Evolutionary conservation across 2,888 invertebrate species (phyloP), one percentile per base, ranked within the genome.

Genomic region (Agonopterix alstromeriana): DNA sequence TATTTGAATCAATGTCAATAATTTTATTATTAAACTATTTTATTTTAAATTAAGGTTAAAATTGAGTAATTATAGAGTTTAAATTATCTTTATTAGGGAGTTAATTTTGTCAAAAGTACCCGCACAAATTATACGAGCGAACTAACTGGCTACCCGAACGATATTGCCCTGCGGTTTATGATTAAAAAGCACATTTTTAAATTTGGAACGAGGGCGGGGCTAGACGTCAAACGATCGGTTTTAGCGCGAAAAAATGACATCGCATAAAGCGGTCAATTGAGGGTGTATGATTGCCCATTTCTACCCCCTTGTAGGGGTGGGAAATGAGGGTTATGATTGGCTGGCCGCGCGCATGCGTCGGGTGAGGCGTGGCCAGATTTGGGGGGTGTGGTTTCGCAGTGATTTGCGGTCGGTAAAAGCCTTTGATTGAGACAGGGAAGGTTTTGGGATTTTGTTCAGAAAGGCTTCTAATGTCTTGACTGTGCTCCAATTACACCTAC

Each of bases 371-470:
- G 67, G 73, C 72, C 73, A 69, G 73, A 74, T 79, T 79, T 73
- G 61, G 77, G 72, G 82, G 85, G 85, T 79, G 85, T 84, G 84
- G 81, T 82, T 70, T 71, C 56, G 70, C 80, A 65, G 82, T 86
- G 87, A 88, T 88, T 87, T 88, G 87, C 85, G 87, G 87, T 86
- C 75, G 70, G 60, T 51, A 60, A 48, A 74, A 78, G 79, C 79
- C 79, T 84, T 83, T 85, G 82, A 86, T 85, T 85, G 83, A 71
- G 54, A 45, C 83, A 82, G 86, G 64, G 54, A 49, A 53, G 82
- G 60, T 57, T 38, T 38, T 38, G 27, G 27, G 27, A 27, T 27
- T 27, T 3, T 17, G 17, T 17, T 17, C 27, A 1, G 38, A 38
- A 38, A 38, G 38, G 7, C 38, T 27, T 27, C 27, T 27, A 27